Evolutionary conservation across 2,797 vertebrate genomes (phyloP).

Genomic region (Neosilurus mollespiculum): DNA sequence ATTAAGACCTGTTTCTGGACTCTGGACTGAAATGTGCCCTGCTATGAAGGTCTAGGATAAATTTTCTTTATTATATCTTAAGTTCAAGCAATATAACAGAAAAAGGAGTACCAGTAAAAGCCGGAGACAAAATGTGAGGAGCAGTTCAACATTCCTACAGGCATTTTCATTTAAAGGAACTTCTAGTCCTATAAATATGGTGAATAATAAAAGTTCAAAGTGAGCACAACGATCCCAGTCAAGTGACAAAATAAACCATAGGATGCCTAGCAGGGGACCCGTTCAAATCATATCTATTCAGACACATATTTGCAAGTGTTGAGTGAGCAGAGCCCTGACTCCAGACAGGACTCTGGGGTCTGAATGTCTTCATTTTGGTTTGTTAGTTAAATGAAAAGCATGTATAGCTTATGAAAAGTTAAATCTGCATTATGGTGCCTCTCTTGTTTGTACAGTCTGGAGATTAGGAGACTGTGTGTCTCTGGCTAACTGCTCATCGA

Average conservation of each 20-base stretch:
- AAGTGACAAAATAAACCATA: constrained; percentile 1
- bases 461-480: constrained; percentile 46
- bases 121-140: neutral
- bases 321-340: constrained; percentile 38
- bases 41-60: constrained; percentile 7
- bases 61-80: neutral
- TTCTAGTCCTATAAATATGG: neutral
- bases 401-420: constrained; percentile 43
- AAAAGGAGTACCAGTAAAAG: neutral
- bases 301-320: constrained; percentile 31
- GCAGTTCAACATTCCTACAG: neutral
- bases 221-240: neutral
- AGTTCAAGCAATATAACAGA: constrained; percentile 12
- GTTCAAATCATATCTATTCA: constrained; percentile 24
- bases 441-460: constrained; percentile 52
- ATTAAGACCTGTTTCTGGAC: constrained; percentile 13
- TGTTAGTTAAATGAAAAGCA: constrained; percentile 20
- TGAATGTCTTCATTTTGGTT: constrained; percentile 19
- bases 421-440: constrained; percentile 43
- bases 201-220: neutral
- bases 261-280: neutral
- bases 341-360: constrained; percentile 16
- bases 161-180: constrained; percentile 1
- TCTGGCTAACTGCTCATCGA: constrained; percentile 45
- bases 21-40: constrained; percentile 13